phyloP scores from a whole-genome alignment of 2,888 invertebrate genomes.

The Pheosia tremula region DNA sequence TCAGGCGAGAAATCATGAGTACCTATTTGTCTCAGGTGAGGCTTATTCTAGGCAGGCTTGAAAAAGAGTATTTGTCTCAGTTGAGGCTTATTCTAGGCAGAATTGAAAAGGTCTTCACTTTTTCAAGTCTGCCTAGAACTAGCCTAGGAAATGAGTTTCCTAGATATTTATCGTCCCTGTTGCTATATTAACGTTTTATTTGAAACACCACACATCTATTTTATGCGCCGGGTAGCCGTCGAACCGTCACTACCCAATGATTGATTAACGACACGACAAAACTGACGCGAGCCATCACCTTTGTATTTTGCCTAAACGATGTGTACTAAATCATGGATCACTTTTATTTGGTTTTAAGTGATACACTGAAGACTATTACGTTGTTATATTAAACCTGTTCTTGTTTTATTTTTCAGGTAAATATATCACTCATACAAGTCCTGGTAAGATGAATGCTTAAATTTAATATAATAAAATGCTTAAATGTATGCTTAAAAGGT shows the following conservation, averaged over 20 bases:
- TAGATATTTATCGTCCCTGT: slow-evolving; percentile 13
- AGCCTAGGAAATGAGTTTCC: not conserved
- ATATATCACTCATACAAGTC: too few species aligned
- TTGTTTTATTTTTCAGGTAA: slow-evolving; percentile 6
- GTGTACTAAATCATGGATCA: slow-evolving; percentile 22
- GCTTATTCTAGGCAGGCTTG: too few species aligned
- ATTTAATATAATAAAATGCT: too few species aligned
- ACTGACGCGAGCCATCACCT: slow-evolving; percentile 35
- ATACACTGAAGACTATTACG: not conserved
- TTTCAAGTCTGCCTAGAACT: not conserved
- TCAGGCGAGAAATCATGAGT: too few species aligned
- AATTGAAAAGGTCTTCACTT: not conserved
- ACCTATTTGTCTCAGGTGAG: too few species aligned
- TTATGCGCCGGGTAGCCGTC: slow-evolving; percentile 23
- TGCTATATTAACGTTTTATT: slow-evolving; percentile 18
- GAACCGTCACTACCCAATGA: slow-evolving; percentile 25
- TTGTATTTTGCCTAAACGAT: slow-evolving; percentile 19
- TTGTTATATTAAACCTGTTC: not conserved
- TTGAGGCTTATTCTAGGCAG: too few species aligned
- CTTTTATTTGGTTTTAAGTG: slow-evolving; percentile 21
- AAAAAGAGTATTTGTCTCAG: not conserved
- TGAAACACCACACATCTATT: slow-evolving; percentile 17
- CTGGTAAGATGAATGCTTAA: too few species aligned
- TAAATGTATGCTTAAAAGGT: too few species aligned
- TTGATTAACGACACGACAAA: slow-evolving; percentile 32